phyloP scores from a whole-genome alignment of 1,140 invertebrate species.

The Drosophila novamexicana region DNA sequence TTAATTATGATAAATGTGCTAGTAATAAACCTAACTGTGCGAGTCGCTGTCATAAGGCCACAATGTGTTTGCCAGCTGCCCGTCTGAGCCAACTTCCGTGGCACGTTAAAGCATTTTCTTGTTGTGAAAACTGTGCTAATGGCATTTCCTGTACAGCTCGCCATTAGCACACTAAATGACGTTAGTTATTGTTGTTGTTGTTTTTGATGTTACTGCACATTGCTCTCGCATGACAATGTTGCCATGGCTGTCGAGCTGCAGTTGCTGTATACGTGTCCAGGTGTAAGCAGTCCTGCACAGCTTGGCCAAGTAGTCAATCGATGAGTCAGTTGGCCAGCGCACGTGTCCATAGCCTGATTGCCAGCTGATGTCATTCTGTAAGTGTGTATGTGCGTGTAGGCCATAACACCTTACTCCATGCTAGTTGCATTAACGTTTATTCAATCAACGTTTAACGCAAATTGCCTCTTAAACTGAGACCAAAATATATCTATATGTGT shows the following conservation, averaged over 20 bases:
- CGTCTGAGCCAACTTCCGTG: slow-evolving; percentile 21
- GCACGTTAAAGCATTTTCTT: slow-evolving; percentile 66
- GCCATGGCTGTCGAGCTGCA: slow-evolving; percentile 14
- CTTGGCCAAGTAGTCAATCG: slow-evolving; percentile 30
- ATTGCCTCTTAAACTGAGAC: slow-evolving; percentile 65
- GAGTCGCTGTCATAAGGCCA: slow-evolving; percentile 34
- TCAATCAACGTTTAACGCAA: slow-evolving; percentile 70
- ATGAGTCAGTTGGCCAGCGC: slow-evolving; percentile 31
- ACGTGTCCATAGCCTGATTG: slow-evolving; percentile 65
- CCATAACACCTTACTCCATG: slow-evolving; percentile 36
- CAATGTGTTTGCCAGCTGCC: slow-evolving; percentile 21
- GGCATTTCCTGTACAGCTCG: slow-evolving; percentile 65
- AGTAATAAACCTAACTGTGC: slow-evolving; percentile 60
- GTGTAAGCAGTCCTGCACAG: slow-evolving; percentile 11
- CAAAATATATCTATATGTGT: slow-evolving; percentile 18
- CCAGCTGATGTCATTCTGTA: slow-evolving; percentile 61
- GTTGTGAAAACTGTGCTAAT: slow-evolving; percentile 62
- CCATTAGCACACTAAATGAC: slow-evolving; percentile 67
- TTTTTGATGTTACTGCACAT: slow-evolving; percentile 37
- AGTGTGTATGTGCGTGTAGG: slow-evolving; percentile 21
- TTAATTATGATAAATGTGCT: slow-evolving; percentile 78
- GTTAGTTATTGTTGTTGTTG: slow-evolving; percentile 25
- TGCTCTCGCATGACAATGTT: slow-evolving; percentile 43
- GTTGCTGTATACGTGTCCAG: slow-evolving; percentile 29
- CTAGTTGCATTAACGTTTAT: slow-evolving; percentile 66